Evolutionary conservation across 2,113 vertebrate genomes (phyloP), one percentile per base, ranked within the genome.

Genomic region (Cyphomyrus plagiostoma): DNA sequence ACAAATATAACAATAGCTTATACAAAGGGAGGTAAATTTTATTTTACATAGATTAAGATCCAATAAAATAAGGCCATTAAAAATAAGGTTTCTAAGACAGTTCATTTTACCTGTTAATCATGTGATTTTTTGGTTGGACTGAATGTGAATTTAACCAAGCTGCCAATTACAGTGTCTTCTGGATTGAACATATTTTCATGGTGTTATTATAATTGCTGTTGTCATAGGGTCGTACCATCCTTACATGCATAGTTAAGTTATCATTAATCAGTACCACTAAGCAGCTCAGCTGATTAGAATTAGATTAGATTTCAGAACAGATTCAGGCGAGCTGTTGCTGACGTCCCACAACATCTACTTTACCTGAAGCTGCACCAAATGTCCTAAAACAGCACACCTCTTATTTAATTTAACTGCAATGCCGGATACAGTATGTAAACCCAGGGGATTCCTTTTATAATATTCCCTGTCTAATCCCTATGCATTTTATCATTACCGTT

Each of bases 361-460:
- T 35, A 53, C 13, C 10, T 17, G 49, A 52, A 26, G 17, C 49
- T 53, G 30, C 50, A 53, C 19, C 26, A 15, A 86, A 52, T 26
- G 13, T 3, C 49, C 85, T 13, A 87, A 87, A 53, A 26, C 85
- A 56, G 85, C 48, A 35, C n/a, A 35, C 92, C 86, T 19, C 15
- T 92, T 92, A 94, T 94, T 95, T 93, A 94, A 92, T 92, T 30
- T n/a, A 90, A 90, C 89, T 88, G 89, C 91, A 30, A 89, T 93
- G 85, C 50, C 45, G 89, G 84, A 91, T 87, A 91, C 93, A 35
- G 35, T 35, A 35, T 35, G 92, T 93, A 92, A 93, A 90, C 88
- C 85, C 88, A 35, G 62, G 80, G 56, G 85, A 39, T 23, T 90
- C 91, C 90, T 91, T 92, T 90, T 84, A 90, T 92, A 90, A 93